Base-by-base conservation (phyloP, 2,113 vertebrate genomes). In the Nibea albiflora region DNA sequence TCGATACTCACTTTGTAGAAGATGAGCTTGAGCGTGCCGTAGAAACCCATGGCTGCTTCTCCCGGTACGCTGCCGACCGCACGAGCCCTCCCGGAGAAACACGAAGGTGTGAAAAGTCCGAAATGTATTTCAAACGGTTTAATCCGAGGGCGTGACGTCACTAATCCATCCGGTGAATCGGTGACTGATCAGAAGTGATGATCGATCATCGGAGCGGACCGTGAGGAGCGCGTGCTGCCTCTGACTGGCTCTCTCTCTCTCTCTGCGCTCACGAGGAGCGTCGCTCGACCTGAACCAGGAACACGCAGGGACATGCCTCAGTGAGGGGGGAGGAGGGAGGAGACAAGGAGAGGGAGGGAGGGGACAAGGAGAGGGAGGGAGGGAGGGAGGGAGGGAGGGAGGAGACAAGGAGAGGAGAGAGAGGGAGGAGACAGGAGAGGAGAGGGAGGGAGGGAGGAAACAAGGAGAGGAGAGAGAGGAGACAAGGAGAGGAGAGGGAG, bases 21-120 rank as follows among this genome's bases (percentile, higher is more conserved):
- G 94, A 98, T 98, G 96, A 98, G 98, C 95, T 98, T 98, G 94
- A 98, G 93, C 91, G 96, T 97, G 92, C 97, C 97, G 96, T 98
- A 98, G 95, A 98, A 98, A 35, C 97, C 97, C 97, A 98, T 98
- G 93, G 90, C 95, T 92, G 94, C 89, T 14, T 12, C 44, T 14
- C 9, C 89, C 92, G 52, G 73, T 58, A 53, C 44, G 62, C 75
- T 63, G 91, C 35, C 35, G 35, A 39, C 35, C 35, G 35, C 35
- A 39, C 35, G 90, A 89, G 85, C 92, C 89, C 94, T 83, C 84
- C 94, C 75, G 72, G 78, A 70, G 53, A 11, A 2, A 31, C 35
- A 9, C 35, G 35, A 39, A 39, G 35, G 8, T 39, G 35, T 8
- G 35, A 39, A 39, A 39, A 39, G 8, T 26, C n/a, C n/a, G n/a